Evolutionary conservation across 2,888 invertebrate species (phyloP).

Genomic region (Drosophila niveifrons): DNA sequence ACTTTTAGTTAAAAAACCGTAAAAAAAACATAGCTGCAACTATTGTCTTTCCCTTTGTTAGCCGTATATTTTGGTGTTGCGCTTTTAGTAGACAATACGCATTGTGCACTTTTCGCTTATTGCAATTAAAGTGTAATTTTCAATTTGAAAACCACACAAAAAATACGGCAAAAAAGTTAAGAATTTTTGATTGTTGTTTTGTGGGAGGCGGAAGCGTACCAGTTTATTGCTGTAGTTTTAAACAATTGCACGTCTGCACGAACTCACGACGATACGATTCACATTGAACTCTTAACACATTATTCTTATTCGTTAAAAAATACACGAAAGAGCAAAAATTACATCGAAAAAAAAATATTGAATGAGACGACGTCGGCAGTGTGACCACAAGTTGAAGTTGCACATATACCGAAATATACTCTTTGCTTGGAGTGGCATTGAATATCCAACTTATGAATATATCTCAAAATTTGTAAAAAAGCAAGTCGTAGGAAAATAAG

Average conservation of each 20-base stretch:
- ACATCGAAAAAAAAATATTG: conserved; percentile 67
- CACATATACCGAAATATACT: conserved; percentile 12
- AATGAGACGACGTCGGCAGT: conserved; percentile 55
- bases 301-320: conserved; percentile 66
- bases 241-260: conserved; percentile 67
- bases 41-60: conserved; percentile 21
- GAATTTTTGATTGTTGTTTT: conserved; percentile 17
- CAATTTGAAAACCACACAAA: conserved; percentile 7
- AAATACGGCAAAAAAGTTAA: conserved; percentile 32
- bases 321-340: conserved; percentile 62
- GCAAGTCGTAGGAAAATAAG: no score
- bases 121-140: conserved; percentile 23
- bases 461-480: no score
- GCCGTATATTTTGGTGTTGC: background rate
- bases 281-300: conserved; percentile 63
- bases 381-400: conserved; percentile 51
- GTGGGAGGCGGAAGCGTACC: conserved; percentile 48
- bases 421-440: no score
- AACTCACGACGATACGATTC: conserved; percentile 66
- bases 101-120: conserved; percentile 10
- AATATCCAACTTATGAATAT: no score
- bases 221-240: conserved; percentile 56
- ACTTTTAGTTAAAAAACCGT: conserved; percentile 10
- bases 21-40: conserved; percentile 16
- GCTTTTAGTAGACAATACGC: background rate